phyloP scores from a whole-genome alignment of 2,797 vertebrate species.

The Lepilemur ruficaudatus region DNA sequence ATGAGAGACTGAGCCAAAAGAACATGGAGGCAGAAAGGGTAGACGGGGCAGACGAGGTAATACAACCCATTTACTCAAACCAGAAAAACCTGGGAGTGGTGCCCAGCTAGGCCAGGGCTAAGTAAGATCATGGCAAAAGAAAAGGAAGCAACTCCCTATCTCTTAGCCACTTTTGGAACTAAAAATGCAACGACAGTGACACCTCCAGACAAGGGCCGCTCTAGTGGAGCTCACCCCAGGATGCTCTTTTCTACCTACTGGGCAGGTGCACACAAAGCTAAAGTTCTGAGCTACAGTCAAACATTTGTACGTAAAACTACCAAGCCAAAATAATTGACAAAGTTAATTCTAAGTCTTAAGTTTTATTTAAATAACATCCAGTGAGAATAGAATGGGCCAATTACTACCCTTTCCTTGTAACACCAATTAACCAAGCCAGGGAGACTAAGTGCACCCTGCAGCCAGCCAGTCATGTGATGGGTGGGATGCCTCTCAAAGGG shows the following conservation, averaged over 20 bases:
- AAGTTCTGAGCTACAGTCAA: not conserved
- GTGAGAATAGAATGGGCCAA: not conserved
- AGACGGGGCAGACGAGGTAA: not conserved
- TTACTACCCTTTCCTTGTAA: not conserved
- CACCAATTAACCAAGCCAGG: not conserved
- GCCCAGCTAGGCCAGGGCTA: not conserved
- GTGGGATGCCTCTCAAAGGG: constrained; percentile 79
- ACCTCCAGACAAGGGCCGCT: not conserved
- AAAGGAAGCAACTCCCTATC: not conserved
- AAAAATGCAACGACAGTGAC: not conserved
- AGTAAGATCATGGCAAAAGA: not conserved
- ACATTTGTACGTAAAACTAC: not conserved
- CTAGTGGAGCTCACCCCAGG: not conserved
- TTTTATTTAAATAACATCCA: constrained; percentile 76
- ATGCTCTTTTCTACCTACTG: not conserved
- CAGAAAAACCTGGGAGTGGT: not conserved
- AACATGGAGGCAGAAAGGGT: not conserved
- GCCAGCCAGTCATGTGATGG: not conserved
- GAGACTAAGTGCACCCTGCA: not conserved
- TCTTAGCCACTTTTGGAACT: not conserved
- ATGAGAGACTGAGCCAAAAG: not conserved
- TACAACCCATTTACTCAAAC: not conserved
- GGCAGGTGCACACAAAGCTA: not conserved
- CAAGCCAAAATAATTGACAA: not conserved
- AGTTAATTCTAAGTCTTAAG: not conserved